Evolutionary conservation across 1,140 invertebrate species (phyloP).

Genomic region (Phthorimaea operculella): DNA sequence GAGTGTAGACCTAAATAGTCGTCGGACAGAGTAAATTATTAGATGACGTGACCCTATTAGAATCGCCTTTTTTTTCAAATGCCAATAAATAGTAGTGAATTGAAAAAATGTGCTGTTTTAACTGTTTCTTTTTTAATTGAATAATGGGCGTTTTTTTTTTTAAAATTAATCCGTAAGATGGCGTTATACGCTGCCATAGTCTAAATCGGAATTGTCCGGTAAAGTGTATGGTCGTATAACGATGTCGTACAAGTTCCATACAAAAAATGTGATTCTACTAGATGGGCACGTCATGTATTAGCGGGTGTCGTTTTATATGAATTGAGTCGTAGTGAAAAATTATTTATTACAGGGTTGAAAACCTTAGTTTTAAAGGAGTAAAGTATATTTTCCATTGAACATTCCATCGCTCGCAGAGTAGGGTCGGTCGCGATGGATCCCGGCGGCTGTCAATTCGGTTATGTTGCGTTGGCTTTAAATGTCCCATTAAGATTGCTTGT

Average conservation of each 20-base stretch:
- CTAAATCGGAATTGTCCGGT: no score
- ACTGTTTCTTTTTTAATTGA: no score
- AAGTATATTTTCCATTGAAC: conserved; percentile 24
- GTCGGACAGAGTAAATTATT: conserved; percentile 38
- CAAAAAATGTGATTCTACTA: no score
- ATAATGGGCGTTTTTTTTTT: no score
- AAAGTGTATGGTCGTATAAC: no score
- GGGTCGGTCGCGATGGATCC: conserved; percentile 8
- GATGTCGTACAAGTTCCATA: no score
- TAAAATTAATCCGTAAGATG: no score
- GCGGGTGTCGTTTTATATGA: conserved; percentile 54
- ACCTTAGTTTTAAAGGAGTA: conserved; percentile 36
- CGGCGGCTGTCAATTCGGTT: conserved; percentile 11
- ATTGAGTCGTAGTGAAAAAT: conserved; percentile 35
- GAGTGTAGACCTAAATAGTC: conserved; percentile 40
- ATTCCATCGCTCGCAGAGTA: conserved; percentile 19
- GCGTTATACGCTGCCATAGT: no score
- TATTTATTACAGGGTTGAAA: conserved; percentile 32
- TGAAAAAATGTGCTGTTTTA: no score
- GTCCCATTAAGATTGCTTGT: conserved; percentile 39
- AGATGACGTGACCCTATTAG: conserved; percentile 14
- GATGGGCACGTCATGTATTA: conserved; percentile 16
- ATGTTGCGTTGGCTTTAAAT: conserved; percentile 35
- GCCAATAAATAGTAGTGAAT: no score
- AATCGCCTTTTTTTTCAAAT: no score